Percentiles rank a stretch among this genome's conserved stretches.
Conservation (phyloP, 2,113 vertebrate species). For the Ranitomeya imitator region DNA sequence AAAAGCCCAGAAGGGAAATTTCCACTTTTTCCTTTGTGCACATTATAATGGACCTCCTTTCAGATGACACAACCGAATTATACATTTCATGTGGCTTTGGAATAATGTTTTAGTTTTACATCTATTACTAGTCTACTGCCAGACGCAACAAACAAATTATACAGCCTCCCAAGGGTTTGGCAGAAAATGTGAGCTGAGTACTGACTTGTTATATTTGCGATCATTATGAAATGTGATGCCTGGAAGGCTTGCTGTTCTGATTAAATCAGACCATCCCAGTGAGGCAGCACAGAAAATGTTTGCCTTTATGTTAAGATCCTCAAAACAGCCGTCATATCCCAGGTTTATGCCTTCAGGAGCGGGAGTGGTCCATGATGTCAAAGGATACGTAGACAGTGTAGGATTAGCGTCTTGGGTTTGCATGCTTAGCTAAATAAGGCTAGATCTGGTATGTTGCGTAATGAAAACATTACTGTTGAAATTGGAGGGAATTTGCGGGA, state of each 20-base stretch:
- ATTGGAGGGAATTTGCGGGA: neutral
- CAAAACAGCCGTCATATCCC: neutral
- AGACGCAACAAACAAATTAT: neutral
- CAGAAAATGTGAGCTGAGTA: slow-evolving; percentile 6
- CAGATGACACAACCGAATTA: slow-evolving; percentile 16
- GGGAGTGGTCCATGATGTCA: slow-evolving; percentile 36
- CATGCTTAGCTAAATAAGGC: neutral
- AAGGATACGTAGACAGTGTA: slow-evolving; percentile 15
- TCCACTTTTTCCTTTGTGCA: neutral
- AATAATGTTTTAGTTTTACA: neutral
- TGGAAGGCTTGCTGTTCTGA: slow-evolving; percentile 47
- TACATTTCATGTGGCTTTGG: slow-evolving; percentile 1
- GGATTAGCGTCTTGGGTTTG: neutral
- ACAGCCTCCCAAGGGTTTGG: accelerated
- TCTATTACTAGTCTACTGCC: neutral
- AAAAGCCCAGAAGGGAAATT: slow-evolving; percentile 7
- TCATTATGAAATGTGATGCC: slow-evolving; percentile 20
- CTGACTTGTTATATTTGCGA: slow-evolving; percentile 53
- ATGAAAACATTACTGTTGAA: neutral
- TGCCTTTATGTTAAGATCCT: slow-evolving; percentile 11
- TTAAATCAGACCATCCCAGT: slow-evolving; percentile 34
- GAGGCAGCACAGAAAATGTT: neutral
- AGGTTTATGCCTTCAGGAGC: slow-evolving; percentile 25
- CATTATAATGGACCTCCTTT: neutral
- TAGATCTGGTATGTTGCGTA: neutral